Conservation (phyloP, 2,113 vertebrate species). For the Panthera tigris region DNA sequence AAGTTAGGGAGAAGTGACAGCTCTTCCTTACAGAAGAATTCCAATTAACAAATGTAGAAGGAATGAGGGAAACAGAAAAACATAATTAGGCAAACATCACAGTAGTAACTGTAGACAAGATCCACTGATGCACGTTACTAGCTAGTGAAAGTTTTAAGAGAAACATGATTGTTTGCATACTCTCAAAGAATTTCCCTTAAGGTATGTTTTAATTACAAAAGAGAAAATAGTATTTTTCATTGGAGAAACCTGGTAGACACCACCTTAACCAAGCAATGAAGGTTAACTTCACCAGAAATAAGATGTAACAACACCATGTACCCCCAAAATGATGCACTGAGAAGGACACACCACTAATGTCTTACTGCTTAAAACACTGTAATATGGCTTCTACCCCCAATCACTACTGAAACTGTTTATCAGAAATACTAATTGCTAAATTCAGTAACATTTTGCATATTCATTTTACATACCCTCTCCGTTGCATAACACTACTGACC, state of each 20-base stretch:
- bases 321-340: neutral
- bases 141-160: neutral
- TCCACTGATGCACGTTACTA: neutral
- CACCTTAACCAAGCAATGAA: too few species aligned
- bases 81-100: slow-evolving; percentile 40
- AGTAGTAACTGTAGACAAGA: neutral
- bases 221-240: too few species aligned
- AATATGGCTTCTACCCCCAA: neutral
- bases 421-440: neutral
- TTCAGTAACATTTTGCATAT: neutral
- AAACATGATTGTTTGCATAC: neutral
- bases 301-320: too few species aligned
- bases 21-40: slow-evolving; percentile 18
- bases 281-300: too few species aligned
- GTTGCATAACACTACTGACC: neutral
- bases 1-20: neutral
- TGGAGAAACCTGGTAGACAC: too few species aligned
- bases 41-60: neutral
- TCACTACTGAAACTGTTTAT: neutral
- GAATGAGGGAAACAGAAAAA: slow-evolving; percentile 9
- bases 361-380: neutral
- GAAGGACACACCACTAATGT: neutral
- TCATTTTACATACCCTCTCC: neutral
- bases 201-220: too few species aligned
- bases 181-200: too few species aligned